Conservation (phyloP, 2,797 vertebrate species). For the Streptopelia turtur region DNA sequence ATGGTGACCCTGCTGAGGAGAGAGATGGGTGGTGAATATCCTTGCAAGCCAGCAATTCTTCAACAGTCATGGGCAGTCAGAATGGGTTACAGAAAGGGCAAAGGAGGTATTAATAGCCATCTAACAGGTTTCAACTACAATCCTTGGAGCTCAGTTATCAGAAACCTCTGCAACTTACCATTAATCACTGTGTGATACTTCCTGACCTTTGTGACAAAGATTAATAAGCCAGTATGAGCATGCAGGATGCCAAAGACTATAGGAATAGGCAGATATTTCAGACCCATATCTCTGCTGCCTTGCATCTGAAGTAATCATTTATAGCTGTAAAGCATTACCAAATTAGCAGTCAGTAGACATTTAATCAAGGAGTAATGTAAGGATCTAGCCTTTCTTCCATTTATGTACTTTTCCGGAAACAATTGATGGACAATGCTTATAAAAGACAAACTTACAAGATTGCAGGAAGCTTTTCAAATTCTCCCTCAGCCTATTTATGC, state of each 20-base stretch:
- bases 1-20: not conserved
- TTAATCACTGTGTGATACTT: conserved; percentile 19
- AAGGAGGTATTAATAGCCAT: conserved; percentile 22
- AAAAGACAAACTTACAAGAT: not conserved
- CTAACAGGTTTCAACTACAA: conserved; percentile 14
- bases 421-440: not conserved
- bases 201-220: conserved; percentile 33
- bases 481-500: not conserved
- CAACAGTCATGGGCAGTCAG: not conserved
- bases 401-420: not conserved
- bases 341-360: conserved; percentile 4
- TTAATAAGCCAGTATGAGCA: not conserved
- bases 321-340: not conserved
- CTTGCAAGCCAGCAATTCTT: not conserved
- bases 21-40: not conserved
- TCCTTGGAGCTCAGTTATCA: conserved; percentile 29
- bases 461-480: not conserved
- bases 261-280: not conserved
- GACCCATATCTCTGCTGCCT: not conserved
- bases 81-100: not conserved
- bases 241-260: not conserved
- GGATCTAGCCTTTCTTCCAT: not conserved
- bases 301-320: not conserved
- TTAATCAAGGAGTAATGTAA: not conserved
- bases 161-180: conserved; percentile 11